These are phyloP conservation scores for Paramuricea clavata DNA, from an alignment of 92 coral and sea anemone species.

Conservation along the genomic window DNA sequence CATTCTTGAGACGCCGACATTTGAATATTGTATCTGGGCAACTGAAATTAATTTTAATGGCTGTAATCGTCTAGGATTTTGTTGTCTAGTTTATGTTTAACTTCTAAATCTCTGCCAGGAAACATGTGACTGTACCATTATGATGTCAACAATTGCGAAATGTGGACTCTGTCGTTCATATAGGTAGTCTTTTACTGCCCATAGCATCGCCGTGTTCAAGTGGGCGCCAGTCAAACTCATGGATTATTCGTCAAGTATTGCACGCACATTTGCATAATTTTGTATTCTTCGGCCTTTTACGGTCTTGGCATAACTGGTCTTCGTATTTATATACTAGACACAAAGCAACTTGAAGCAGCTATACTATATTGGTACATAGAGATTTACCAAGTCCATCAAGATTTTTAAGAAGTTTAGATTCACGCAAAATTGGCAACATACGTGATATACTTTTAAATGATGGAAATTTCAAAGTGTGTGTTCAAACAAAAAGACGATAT, in stretches of 20 bases:
- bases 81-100: neutral
- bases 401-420: neutral
- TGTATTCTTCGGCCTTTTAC: neutral
- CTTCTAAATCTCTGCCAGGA: neutral
- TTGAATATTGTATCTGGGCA: slow-evolving; percentile 48
- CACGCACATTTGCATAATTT: slow-evolving; percentile 29
- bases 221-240: slow-evolving; percentile 2
- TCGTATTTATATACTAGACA: neutral
- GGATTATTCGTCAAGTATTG: slow-evolving; percentile 44
- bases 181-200: neutral
- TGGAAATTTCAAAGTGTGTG: slow-evolving; percentile 43
- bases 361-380: neutral
- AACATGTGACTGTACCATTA: slow-evolving; percentile 16
- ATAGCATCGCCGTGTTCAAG: neutral
- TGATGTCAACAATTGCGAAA: slow-evolving; percentile 6
- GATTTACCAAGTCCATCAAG: no score
- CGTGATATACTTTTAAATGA: neutral
- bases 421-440: neutral
- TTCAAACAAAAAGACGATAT: slow-evolving; percentile 41
- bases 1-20: slow-evolving; percentile 19
- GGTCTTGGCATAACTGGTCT: neutral
- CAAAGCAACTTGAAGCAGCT: neutral
- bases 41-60: slow-evolving; percentile 17
- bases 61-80: slow-evolving; percentile 10
- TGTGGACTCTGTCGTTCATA: neutral